Evolutionary conservation across 2,888 invertebrate species (phyloP), one percentile per base, ranked within the genome.

Genomic region (Eubasilissa splendida): DNA sequence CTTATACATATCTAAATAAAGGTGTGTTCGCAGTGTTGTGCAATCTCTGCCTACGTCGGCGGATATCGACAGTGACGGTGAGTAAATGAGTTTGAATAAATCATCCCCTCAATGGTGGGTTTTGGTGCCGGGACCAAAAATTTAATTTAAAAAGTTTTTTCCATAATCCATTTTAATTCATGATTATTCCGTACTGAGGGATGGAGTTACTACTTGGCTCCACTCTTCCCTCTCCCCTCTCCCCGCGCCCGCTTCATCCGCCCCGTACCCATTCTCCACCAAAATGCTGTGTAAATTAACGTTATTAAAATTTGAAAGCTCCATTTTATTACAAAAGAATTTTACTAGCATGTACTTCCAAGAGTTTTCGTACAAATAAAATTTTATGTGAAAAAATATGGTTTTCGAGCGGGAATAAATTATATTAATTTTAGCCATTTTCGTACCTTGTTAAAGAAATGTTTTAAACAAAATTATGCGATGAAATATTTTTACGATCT

Each of bases 121-220:
- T 22, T 42, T n/a, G 65, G 31, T 22, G 33, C 52, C 31, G 71
- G 56, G 52, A 52, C 22, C n/a, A 73, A 75, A 50, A 79, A 80
- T 80, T 80, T 80, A 80, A 80, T 80, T 80, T 80, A 80, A 80
- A 79, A 80, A 80, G 76, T 80, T 80, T 80, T 80, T 80, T 76
- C 80, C 80, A 80, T 80, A 80, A 80, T 80, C 80, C 80, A 80
- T 80, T 80, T 80, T 80, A 76, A 70, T 80, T 80, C 76, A 65
- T 76, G 80, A 80, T 80, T 80, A 80, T 80, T 80, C 80, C 76
- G 53, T 71, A 52, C 63, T 58, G 71, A 54, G 58, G 65, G 68
- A 60, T 53, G 74, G 54, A 68, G 68, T 75, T 68, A 42, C 42
- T 42, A 7, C 42, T 42, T 42, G 1, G 42, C 7, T 7, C 42